A percentile compares a stretch with the other conserved stretches of the same genome.
These are phyloP conservation scores for Myzus persicae DNA, from an alignment of 1,140 invertebrate species.

Conservation along the genomic window DNA sequence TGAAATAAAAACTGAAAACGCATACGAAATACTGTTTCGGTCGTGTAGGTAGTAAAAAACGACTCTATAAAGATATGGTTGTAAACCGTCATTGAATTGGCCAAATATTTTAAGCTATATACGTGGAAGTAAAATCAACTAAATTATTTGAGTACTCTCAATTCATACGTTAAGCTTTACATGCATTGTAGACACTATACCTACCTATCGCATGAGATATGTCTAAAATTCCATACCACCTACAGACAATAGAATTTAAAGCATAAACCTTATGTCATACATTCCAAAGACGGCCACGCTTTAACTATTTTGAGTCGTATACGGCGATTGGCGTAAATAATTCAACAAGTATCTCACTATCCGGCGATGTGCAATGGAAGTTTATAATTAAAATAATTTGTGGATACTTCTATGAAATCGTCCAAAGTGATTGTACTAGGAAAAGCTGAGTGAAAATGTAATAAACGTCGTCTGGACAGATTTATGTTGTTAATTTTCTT, in stretches of 20 bases:
- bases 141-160: neutral
- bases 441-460: neutral
- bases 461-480: constrained; percentile 33
- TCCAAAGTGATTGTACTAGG: neutral
- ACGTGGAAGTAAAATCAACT: neutral
- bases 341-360: neutral
- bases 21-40: neutral
- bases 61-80: neutral
- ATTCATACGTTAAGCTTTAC: neutral
- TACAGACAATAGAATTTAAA: neutral
- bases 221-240: neutral
- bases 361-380: neutral
- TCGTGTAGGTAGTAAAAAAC: neutral
- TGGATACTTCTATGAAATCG: neutral
- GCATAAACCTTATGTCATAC: neutral
- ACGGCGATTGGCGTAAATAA: neutral
- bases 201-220: neutral
- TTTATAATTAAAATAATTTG: neutral
- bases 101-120: neutral
- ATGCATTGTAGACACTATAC: neutral
- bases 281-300: neutral
- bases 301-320: neutral
- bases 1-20: constrained; percentile 27
- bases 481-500: constrained; percentile 54
- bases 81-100: constrained; percentile 18